Percentiles rank a stretch among this genome's conserved stretches.
These are phyloP conservation scores for Microtus oregoni DNA, from an alignment of 2,113 vertebrate genomes.

Conservation along the genomic window DNA sequence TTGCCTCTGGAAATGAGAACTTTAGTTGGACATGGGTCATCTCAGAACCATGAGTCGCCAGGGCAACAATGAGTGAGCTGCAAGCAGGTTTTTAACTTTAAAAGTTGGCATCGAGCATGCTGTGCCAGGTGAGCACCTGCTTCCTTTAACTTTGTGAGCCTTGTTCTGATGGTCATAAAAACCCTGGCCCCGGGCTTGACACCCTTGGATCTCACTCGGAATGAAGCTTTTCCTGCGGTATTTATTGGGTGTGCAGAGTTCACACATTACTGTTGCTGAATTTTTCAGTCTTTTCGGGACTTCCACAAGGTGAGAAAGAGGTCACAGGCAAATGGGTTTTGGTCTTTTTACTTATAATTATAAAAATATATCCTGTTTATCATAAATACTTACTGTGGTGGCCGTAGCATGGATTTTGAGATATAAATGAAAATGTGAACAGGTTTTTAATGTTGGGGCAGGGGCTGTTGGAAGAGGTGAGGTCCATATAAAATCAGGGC, in stretches of 20 bases:
- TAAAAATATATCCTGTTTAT: conserved; percentile 1
- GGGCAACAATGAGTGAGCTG: background rate
- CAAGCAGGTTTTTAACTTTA: background rate
- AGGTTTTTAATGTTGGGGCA: background rate
- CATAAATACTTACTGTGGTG: background rate
- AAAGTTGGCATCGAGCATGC: background rate
- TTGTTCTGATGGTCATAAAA: conserved; percentile 54
- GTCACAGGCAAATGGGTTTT: background rate
- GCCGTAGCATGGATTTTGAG: background rate
- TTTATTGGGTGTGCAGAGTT: conserved; percentile 41
- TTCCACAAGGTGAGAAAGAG: conserved; percentile 1
- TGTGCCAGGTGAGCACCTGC: background rate
- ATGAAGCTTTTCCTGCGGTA: background rate
- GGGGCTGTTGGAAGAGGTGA: background rate
- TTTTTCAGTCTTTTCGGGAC: background rate
- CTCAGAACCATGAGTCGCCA: background rate
- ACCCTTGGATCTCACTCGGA: conserved; percentile 24
- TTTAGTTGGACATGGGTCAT: background rate
- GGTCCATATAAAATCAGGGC: background rate
- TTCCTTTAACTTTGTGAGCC: background rate
- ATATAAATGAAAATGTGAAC: background rate
- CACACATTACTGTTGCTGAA: conserved; percentile 9
- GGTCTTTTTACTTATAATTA: conserved; percentile 24
- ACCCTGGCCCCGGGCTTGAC: background rate
- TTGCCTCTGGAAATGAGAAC: background rate